phyloP scores from a whole-genome alignment of 2,113 vertebrate genomes.

The Pontoporia blainvillei region DNA sequence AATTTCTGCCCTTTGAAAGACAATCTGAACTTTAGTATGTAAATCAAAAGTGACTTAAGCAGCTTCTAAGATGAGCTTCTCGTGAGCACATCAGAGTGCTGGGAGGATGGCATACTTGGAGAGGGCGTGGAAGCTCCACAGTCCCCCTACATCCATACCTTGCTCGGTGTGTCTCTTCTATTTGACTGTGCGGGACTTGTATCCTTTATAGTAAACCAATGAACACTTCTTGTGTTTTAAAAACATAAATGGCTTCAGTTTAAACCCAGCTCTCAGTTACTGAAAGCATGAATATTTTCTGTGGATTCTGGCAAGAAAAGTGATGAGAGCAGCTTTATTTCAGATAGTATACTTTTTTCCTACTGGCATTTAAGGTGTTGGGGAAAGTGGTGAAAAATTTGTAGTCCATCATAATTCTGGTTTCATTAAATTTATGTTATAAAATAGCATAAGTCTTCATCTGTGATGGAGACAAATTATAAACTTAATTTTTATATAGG shows the following conservation, averaged over 20 bases:
- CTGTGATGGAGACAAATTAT: neutral
- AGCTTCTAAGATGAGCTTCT: neutral
- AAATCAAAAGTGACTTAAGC: neutral
- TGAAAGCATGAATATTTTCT: neutral
- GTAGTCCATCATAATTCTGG: neutral
- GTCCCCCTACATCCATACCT: neutral
- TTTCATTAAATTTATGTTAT: neutral
- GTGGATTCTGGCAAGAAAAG: neutral
- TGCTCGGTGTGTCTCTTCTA: neutral
- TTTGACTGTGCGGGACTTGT: neutral
- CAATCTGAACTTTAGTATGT: neutral
- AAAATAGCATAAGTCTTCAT: neutral
- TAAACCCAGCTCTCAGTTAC: neutral
- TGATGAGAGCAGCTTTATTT: neutral
- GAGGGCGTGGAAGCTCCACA: neutral
- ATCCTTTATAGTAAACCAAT: neutral
- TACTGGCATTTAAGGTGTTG: neutral
- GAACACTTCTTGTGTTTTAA: neutral
- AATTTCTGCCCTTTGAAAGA: neutral
- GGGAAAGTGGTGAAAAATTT: neutral
- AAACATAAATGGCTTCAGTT: neutral
- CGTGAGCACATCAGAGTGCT: neutral
- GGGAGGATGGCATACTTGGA: neutral
- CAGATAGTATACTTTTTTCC: neutral
- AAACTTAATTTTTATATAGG: conserved; percentile 25